Evolutionary conservation across 2,113 vertebrate species (phyloP).

Genomic region (Falcunculus frontatus): DNA sequence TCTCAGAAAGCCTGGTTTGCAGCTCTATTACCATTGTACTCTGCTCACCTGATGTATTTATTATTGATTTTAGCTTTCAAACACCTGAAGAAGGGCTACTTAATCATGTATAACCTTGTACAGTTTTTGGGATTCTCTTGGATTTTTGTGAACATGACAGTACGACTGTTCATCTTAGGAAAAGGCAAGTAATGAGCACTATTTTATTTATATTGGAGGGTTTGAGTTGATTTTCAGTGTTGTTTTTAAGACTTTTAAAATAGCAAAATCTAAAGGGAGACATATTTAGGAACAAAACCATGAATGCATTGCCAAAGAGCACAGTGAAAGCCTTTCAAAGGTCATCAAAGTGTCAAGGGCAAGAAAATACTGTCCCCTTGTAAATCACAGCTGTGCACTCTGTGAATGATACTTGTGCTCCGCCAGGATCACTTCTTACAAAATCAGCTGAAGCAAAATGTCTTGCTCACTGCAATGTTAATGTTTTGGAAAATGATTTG

Average conservation of each 20-base stretch:
- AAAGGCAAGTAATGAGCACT: conserved; percentile 77
- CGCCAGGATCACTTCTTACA: not conserved
- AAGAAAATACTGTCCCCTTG: not conserved
- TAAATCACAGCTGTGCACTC: not conserved
- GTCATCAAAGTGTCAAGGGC: not conserved
- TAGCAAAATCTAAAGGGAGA: not conserved
- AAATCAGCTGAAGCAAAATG: not conserved
- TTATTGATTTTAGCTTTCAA: conserved; percentile 64
- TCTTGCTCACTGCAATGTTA: not conserved
- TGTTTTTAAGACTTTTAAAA: not conserved
- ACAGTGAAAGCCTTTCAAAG: not conserved
- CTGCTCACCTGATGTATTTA: not conserved
- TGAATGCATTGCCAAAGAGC: not conserved
- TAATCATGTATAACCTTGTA: conserved; percentile 92
- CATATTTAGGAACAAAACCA: not conserved
- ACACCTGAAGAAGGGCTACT: conserved; percentile 84
- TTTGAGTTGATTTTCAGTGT: not conserved
- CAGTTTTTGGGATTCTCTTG: conserved; percentile 97
- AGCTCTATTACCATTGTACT: not conserved
- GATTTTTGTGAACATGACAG: conserved; percentile 96
- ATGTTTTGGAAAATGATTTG: not conserved
- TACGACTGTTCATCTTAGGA: conserved; percentile 88
- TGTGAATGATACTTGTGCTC: not conserved
- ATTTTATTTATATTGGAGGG: not conserved
- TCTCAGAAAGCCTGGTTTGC: not conserved